Conservation (phyloP, 2,113 vertebrate genomes). For the Petrocephalus zakoni region DNA sequence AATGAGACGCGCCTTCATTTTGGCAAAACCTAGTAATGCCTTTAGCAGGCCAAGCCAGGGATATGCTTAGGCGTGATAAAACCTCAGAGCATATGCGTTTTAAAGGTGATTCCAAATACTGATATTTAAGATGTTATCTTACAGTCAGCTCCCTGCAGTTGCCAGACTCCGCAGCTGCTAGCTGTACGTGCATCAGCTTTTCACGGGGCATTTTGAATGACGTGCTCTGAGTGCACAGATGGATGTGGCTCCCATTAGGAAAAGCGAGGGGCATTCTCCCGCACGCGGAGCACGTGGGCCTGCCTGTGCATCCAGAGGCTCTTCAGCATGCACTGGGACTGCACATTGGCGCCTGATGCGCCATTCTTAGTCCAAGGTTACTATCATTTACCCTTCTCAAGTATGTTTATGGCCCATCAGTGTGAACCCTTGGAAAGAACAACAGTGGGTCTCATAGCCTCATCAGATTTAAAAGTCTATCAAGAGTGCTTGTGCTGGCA, state of each 20-base stretch:
- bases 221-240: not conserved
- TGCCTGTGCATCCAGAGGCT: not conserved
- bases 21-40: not conserved
- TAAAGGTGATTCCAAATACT: not conserved
- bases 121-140: not conserved
- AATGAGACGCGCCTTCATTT: not conserved
- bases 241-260: not conserved
- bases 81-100: not conserved
- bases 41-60: not conserved
- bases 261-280: not conserved
- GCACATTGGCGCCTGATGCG: not conserved
- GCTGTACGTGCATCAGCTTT: not conserved
- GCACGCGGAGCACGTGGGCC: not conserved
- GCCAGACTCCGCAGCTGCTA: not conserved
- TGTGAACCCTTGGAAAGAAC: not conserved
- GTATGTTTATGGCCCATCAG: not conserved
- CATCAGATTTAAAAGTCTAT: slow-evolving; percentile 13
- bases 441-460: not conserved
- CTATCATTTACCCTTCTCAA: not conserved
- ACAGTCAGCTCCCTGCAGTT: not conserved
- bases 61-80: not conserved
- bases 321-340: not conserved
- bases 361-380: not conserved
- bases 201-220: not conserved
- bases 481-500: not conserved